phyloP scores from a whole-genome alignment of 2,113 vertebrate species.

The Aptenodytes patagonicus region DNA sequence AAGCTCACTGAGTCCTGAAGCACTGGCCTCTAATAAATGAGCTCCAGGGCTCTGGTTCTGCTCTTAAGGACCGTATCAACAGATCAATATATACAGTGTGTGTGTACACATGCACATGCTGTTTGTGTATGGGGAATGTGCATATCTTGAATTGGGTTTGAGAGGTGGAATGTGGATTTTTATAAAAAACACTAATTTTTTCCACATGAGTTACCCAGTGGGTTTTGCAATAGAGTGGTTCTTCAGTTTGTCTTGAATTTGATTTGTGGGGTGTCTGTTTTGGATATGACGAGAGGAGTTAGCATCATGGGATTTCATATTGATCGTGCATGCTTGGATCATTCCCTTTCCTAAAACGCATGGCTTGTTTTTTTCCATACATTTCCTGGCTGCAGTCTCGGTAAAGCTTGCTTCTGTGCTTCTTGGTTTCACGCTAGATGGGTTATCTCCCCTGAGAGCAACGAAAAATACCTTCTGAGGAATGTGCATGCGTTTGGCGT shows the following conservation, averaged over 20 bases:
- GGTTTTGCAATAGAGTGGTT: not conserved
- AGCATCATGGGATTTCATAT: not conserved
- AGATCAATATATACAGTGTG: not conserved
- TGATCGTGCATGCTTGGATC: not conserved
- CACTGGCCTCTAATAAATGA: not conserved
- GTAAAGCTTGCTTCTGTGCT: conserved; percentile 9
- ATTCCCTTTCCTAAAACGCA: conserved; percentile 16
- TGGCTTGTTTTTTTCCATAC: not conserved
- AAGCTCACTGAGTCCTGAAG: not conserved
- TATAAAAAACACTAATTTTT: not conserved
- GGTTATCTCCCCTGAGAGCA: not conserved
- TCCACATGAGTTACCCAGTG: not conserved
- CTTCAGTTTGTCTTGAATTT: not conserved
- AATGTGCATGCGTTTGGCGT: conserved; percentile 77
- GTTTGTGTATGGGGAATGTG: not conserved
- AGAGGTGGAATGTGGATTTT: conserved; percentile 23
- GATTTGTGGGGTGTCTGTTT: not conserved
- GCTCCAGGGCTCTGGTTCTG: not conserved
- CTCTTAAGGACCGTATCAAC: not conserved
- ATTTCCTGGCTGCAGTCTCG: not conserved
- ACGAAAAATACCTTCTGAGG: not conserved
- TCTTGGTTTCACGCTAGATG: not conserved
- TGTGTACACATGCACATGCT: not conserved
- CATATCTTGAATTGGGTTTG: not conserved
- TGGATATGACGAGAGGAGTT: not conserved